Conservation (phyloP, 2,888 invertebrate species). For the Stenotaenia linearis region DNA sequence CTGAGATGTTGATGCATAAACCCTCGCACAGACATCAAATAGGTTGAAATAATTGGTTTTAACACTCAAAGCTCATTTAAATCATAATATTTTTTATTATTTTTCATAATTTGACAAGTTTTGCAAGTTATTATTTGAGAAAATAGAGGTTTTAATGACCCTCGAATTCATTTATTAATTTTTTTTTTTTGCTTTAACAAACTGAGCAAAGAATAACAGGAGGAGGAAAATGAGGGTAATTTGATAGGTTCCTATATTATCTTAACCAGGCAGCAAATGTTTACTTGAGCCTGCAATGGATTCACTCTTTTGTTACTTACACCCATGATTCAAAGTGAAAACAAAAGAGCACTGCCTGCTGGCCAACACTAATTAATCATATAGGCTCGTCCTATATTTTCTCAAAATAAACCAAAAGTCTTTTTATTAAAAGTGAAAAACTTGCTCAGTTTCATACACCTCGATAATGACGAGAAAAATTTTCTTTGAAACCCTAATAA, state of each 20-base stretch:
- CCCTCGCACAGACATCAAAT: neutral
- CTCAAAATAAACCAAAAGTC: neutral
- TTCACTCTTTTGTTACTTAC: neutral
- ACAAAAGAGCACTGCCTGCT: neutral
- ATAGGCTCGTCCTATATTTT: neutral
- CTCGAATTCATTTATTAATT: neutral
- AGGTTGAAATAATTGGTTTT: neutral
- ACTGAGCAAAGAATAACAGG: neutral
- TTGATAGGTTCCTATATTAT: neutral
- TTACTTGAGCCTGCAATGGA: neutral
- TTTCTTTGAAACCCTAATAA: neutral
- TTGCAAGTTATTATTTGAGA: too few relatives aligned
- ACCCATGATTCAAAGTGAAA: neutral
- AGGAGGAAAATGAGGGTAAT: neutral
- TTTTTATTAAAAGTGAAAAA: neutral
- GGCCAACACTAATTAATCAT: neutral
- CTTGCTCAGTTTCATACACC: too few relatives aligned
- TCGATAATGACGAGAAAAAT: neutral
- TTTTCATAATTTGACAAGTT: too few relatives aligned
- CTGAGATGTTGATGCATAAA: neutral
- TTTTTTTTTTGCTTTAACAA: neutral
- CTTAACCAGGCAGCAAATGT: conserved; percentile 14
- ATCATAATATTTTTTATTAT: neutral
- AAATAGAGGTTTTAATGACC: too few relatives aligned
- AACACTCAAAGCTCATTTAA: neutral